These are phyloP conservation scores for Sycophaga agraensis DNA, from an alignment of 1,140 invertebrate species.

Conservation along the genomic window DNA sequence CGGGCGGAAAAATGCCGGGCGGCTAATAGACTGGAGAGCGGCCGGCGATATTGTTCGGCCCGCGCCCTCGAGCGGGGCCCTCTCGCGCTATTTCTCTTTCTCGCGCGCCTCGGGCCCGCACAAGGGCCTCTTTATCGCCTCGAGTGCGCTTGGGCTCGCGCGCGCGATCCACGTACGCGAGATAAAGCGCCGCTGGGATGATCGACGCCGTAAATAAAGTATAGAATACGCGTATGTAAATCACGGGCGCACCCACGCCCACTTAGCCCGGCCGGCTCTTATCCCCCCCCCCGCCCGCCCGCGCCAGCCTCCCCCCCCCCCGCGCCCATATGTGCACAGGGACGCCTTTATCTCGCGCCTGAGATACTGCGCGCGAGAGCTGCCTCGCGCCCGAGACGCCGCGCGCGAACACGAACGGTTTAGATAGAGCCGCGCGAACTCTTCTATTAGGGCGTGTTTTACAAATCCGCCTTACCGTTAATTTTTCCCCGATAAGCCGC, in stretches of 20 bases:
- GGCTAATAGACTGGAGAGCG: no score
- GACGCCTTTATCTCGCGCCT: slow-evolving; percentile 3
- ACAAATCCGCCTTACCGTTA: slow-evolving; percentile 2
- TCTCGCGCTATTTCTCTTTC: slow-evolving; percentile 23
- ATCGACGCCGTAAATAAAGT: slow-evolving; percentile 56
- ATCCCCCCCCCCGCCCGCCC: not conserved
- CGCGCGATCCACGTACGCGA: slow-evolving; percentile 40
- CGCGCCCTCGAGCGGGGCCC: no score
- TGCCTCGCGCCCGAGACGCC: not conserved
- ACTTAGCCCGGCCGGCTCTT: slow-evolving; percentile 27
- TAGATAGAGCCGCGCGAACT: not conserved
- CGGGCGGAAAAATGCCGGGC: not conserved
- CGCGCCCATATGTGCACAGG: slow-evolving; percentile 15
- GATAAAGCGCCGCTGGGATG: slow-evolving; percentile 46
- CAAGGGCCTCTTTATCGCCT: not conserved
- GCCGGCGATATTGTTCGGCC: no score
- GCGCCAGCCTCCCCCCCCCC: no score
- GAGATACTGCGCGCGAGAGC: not conserved
- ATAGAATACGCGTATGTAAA: slow-evolving; percentile 57
- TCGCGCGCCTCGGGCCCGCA: slow-evolving; percentile 21
- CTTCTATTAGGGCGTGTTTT: slow-evolving; percentile 7
- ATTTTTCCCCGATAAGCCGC: not conserved
- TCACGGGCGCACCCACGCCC: slow-evolving; percentile 55
- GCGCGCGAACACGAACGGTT: not conserved
- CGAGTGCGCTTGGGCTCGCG: not conserved